Conservation (phyloP, 2,113 vertebrate species). For the human region DNA sequence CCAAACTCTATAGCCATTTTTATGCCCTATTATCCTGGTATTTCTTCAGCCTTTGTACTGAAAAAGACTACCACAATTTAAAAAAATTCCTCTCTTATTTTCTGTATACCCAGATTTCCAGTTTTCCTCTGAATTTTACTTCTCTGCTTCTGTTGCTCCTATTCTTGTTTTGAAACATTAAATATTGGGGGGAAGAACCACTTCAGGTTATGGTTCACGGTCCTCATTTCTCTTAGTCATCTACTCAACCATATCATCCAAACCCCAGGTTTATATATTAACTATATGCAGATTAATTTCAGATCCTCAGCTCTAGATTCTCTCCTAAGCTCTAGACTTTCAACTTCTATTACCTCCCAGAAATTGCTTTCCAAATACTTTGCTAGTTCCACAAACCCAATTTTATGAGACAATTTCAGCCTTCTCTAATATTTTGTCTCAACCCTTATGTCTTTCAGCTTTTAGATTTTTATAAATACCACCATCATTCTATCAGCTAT, state of each 20-base stretch:
- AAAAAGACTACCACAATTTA: not conserved
- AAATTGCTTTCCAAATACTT: slow-evolving; percentile 48
- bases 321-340: slow-evolving; percentile 12
- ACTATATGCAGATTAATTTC: slow-evolving; percentile 40
- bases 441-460: not conserved
- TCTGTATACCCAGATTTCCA: not conserved
- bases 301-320: slow-evolving; percentile 18
- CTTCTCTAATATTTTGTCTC: slow-evolving; percentile 24
- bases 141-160: not conserved
- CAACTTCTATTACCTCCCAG: slow-evolving; percentile 24
- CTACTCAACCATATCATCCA: slow-evolving; percentile 33
- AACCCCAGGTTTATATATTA: slow-evolving; percentile 21
- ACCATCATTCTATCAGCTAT: not conserved
- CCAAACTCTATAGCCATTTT: not conserved
- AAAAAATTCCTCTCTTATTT: not conserved
- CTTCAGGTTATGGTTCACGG: not conserved
- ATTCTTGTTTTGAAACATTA: not conserved
- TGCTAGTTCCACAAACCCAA: not conserved
- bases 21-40: not conserved
- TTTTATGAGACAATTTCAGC: slow-evolving; percentile 9
- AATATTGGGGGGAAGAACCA: not conserved
- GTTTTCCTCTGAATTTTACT: not conserved
- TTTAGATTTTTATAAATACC: slow-evolving; percentile 28
- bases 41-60: not conserved
- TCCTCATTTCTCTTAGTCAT: slow-evolving; percentile 13